Evolutionary conservation across 2,888 invertebrate genomes (phyloP), one percentile per base, ranked within the genome.

Genomic region (Pocota personata): DNA sequence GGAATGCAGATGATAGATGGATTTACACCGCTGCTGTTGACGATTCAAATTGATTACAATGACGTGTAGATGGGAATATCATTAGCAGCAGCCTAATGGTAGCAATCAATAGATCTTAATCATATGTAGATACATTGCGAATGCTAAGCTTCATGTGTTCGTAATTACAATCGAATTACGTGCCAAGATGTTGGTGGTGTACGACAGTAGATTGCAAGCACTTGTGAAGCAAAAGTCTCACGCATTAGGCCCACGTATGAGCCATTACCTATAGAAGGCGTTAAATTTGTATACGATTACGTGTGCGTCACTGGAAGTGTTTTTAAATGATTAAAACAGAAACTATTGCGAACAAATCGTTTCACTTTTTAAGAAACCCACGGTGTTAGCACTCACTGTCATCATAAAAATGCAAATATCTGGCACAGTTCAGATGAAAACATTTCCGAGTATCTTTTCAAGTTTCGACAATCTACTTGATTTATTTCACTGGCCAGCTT

Each of bases 1-100:
- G 32, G 27, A 24, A 4, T n/a, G 8, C 19, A 21, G 10, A 27
- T 62, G 62, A 73, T 40, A 19, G 52, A 62, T 73, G 52, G 40
- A 16, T 19, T n/a, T 40, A 46, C 10, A 37, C n/a, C 32, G 4
- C 21, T 55, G 62, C 64, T 46, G 55, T 8, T 55, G 64, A 75
- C 32, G 21, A 57, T 55, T 43, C 16, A 12, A 75, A 75, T 57
- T 64, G 52, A 64, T 75, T 46, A 24, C 10, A 8, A 10, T 62
- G 62, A 40, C 58, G 58, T 71, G 55, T 32, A 14, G 46, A 57
- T 16, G 48, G 24, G 21, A 19, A 7, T 60, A 64, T 64, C 46
- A 43, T 43, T n/a, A n/a, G 30, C 32, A 19, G 64, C 16, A 14
- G 30, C 30, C 30, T 10, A 30, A 30, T 64, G 35, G 30, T 32